These are phyloP conservation scores for Hyposoter didymator DNA, from an alignment of 2,888 invertebrate species.

Conservation along the genomic window DNA sequence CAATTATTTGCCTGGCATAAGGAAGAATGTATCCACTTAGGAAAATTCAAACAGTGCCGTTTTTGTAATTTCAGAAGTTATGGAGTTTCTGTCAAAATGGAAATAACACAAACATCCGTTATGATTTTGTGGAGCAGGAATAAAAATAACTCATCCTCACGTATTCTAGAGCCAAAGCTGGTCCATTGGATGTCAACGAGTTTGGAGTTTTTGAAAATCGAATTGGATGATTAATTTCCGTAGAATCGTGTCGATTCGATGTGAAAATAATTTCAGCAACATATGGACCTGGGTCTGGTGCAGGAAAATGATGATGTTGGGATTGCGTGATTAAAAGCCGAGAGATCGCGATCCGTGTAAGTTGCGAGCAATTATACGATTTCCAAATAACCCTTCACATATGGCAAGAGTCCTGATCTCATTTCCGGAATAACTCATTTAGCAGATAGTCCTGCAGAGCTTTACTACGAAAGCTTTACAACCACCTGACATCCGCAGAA, in stretches of 20 bases:
- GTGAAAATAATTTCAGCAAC: not conserved
- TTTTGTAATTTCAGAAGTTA: not conserved
- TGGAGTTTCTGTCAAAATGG: not conserved
- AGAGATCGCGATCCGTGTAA: not conserved
- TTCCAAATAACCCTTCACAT: not conserved
- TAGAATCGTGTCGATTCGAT: not conserved
- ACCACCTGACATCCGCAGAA: not conserved
- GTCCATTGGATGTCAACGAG: not conserved
- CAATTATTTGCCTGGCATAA: not conserved
- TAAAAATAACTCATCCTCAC: not conserved
- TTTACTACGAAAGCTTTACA: not conserved
- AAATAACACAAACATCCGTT: not conserved
- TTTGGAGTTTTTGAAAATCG: not conserved
- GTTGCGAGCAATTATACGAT: not conserved
- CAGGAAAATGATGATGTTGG: not conserved
- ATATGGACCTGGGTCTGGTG: not conserved
- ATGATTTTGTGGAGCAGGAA: not conserved
- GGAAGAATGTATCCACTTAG: not conserved
- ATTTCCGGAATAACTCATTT: conserved; percentile 1
- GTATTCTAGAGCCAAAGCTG: not conserved
- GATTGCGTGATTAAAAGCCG: not conserved
- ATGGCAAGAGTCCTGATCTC: not conserved
- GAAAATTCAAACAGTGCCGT: not conserved
- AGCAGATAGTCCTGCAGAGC: not conserved
- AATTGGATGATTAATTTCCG: not conserved